These are phyloP conservation scores for Drosophila differens DNA, from an alignment of 2,888 invertebrate species.

Conservation along the genomic window DNA sequence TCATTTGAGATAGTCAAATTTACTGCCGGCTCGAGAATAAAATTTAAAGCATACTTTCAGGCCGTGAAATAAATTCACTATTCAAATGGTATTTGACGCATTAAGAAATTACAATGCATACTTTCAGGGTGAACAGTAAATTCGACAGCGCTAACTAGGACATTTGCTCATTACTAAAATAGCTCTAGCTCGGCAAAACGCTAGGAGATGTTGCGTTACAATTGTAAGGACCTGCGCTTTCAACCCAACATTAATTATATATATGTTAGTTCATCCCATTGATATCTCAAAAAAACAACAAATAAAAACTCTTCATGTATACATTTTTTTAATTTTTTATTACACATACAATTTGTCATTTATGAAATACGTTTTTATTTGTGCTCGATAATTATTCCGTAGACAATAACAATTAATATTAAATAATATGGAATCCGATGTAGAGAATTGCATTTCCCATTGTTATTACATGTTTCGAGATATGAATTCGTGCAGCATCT, in stretches of 20 bases:
- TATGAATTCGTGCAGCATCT: constrained; percentile 34
- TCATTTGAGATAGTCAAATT: neutral
- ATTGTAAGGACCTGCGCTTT: no score
- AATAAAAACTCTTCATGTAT: neutral
- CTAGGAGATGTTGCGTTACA: no score
- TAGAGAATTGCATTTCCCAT: constrained; percentile 14
- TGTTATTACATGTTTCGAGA: constrained; percentile 51
- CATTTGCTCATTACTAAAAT: neutral
- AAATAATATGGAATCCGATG: constrained; percentile 41
- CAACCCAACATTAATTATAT: no score
- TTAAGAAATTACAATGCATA: fast-evolving
- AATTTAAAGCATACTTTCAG: neutral
- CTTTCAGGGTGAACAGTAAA: neutral
- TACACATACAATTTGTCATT: constrained; percentile 72
- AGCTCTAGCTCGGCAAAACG: neutral
- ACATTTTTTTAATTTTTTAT: constrained; percentile 61
- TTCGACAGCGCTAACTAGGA: neutral
- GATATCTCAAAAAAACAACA: neutral
- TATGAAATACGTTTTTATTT: constrained; percentile 53
- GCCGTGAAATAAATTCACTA: neutral
- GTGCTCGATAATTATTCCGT: constrained; percentile 42
- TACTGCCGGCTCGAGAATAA: fast-evolving
- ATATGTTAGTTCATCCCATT: neutral
- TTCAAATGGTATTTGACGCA: neutral
- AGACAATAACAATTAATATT: constrained; percentile 53